Evolutionary conservation across 2,113 vertebrate species (phyloP).

Genomic region (Semnornis frantzii): DNA sequence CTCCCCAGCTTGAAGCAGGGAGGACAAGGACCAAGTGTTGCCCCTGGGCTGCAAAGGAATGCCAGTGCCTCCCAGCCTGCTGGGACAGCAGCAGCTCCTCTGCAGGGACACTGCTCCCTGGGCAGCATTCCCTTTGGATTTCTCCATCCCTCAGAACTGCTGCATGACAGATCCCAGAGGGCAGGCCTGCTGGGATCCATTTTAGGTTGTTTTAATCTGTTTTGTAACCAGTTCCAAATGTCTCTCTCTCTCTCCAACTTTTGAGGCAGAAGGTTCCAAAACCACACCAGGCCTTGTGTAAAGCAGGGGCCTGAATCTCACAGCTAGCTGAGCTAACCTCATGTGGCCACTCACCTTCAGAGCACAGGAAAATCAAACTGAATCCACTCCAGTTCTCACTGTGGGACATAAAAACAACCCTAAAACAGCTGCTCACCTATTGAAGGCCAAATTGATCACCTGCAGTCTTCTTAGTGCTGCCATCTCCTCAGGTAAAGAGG

Average conservation of each 20-base stretch:
- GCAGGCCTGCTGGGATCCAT: accelerated
- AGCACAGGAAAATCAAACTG: neutral
- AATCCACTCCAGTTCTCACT: neutral
- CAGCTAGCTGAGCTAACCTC: accelerated
- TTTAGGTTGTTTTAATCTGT: neutral
- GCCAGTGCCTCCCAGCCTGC: no score
- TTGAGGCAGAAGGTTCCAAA: neutral
- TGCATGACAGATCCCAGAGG: neutral
- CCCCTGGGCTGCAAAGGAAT: no score
- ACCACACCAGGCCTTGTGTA: accelerated
- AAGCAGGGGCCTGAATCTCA: neutral
- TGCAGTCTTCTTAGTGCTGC: conserved; percentile 81
- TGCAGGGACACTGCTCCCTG: no score
- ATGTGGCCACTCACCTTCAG: neutral
- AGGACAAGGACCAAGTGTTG: no score
- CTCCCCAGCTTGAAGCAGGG: no score
- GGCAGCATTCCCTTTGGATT: no score
- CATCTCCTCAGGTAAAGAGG: conserved; percentile 86
- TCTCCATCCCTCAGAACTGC: no score
- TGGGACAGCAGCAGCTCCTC: no score
- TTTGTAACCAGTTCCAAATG: neutral
- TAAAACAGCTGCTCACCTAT: conserved; percentile 80
- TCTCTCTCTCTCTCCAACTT: neutral
- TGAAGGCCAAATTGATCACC: conserved; percentile 87
- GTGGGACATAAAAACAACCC: neutral